These are phyloP conservation scores for Nemotelus pantherinus DNA, from an alignment of 2,888 invertebrate genomes.

Conservation along the genomic window DNA sequence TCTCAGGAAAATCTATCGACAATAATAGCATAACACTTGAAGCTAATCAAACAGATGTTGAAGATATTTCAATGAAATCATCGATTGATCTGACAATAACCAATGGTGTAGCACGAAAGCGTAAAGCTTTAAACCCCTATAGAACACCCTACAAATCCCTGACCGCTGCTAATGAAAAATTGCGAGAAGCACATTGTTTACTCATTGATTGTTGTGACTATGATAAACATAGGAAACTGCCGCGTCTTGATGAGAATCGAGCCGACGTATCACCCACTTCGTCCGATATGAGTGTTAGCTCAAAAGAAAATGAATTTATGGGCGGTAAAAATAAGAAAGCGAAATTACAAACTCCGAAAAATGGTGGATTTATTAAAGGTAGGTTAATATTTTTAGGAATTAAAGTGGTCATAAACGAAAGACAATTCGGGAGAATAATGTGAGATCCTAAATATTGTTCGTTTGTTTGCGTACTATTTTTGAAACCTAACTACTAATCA, in stretches of 20 bases:
- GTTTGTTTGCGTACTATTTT: too few relatives aligned
- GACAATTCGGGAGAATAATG: neutral
- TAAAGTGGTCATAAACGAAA: neutral
- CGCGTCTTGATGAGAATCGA: slow-evolving; percentile 3
- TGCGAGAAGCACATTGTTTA: slow-evolving; percentile 43
- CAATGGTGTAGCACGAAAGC: slow-evolving; percentile 2
- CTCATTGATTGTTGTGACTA: slow-evolving; percentile 53
- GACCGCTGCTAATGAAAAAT: neutral
- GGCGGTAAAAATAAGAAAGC: slow-evolving; percentile 47
- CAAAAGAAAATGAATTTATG: slow-evolving; percentile 61
- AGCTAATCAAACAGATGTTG: neutral
- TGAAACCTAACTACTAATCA: too few relatives aligned
- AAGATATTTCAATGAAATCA: neutral
- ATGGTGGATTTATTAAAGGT: slow-evolving; percentile 31
- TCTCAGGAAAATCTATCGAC: neutral
- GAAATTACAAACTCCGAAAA: neutral
- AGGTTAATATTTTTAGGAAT: neutral
- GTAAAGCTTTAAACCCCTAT: neutral
- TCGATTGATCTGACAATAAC: neutral
- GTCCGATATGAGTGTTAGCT: slow-evolving; percentile 61
- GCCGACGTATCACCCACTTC: slow-evolving; percentile 60
- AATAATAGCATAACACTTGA: neutral
- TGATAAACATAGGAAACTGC: slow-evolving; percentile 24
- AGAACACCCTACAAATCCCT: neutral
- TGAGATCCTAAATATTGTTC: too few relatives aligned